phyloP scores from a whole-genome alignment of 2,888 invertebrate genomes.

The Leptinotarsa juncta region DNA sequence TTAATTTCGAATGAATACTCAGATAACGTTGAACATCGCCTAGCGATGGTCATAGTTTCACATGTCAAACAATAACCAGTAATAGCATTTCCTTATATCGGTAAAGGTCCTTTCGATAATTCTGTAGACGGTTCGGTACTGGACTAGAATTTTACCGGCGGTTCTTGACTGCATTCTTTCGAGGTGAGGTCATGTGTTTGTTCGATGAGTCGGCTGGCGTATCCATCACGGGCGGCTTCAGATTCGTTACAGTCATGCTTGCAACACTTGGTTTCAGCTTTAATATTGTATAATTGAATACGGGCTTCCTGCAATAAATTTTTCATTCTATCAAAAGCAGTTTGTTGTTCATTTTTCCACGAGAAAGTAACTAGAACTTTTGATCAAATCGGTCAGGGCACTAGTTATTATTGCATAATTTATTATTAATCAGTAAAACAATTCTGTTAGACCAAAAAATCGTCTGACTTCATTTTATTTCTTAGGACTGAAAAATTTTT shows the following conservation, averaged over 20 bases:
- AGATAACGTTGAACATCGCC: slow-evolving; percentile 44
- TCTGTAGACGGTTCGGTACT: no score
- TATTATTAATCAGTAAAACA: neutral
- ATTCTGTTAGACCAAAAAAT: neutral
- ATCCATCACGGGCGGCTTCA: no score
- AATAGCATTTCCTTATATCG: slow-evolving; percentile 39
- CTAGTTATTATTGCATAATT: neutral
- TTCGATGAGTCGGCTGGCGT: no score
- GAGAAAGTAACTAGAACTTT: neutral
- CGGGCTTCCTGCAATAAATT: neutral
- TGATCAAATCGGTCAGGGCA: neutral
- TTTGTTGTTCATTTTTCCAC: neutral
- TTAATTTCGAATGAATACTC: slow-evolving; percentile 50
- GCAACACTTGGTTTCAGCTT: neutral
- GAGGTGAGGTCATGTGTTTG: no score
- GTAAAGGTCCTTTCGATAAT: no score
- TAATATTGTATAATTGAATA: neutral
- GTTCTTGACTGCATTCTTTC: no score
- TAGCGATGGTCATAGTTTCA: slow-evolving; percentile 47
- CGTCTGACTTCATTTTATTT: neutral
- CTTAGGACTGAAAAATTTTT: neutral
- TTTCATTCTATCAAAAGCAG: neutral
- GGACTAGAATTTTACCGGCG: no score
- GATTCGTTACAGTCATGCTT: neutral
- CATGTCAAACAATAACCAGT: slow-evolving; percentile 50